Evolutionary conservation across 1,140 invertebrate species (phyloP).

Genomic region (Copidosoma floridanum): DNA sequence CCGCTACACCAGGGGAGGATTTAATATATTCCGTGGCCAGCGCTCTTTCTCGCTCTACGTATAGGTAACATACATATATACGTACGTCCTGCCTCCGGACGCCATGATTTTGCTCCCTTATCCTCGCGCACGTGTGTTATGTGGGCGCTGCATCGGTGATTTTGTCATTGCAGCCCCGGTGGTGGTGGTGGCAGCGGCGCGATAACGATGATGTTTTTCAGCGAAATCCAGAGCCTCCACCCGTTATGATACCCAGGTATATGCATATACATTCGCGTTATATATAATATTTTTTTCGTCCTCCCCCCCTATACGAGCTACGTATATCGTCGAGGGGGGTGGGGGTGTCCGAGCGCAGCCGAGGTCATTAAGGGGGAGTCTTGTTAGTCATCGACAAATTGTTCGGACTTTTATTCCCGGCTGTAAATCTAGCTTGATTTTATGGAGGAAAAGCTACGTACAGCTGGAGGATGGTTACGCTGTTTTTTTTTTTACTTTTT

Average conservation of each 20-base stretch:
- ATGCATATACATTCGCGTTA: too few relatives aligned
- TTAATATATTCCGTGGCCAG: too few relatives aligned
- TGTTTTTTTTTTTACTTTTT: not conserved
- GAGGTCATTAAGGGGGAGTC: slow-evolving; percentile 7
- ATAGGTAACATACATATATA: too few relatives aligned
- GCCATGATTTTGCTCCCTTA: not conserved
- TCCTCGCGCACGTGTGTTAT: too few relatives aligned
- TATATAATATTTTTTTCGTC: too few relatives aligned
- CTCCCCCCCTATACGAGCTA: too few relatives aligned
- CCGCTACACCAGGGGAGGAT: too few relatives aligned
- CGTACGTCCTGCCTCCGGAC: too few relatives aligned
- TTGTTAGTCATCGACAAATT: slow-evolving; percentile 21
- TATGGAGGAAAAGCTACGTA: slow-evolving; percentile 3
- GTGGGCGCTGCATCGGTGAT: not conserved
- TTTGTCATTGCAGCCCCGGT: slow-evolving; percentile 10
- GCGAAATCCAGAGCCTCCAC: too few relatives aligned
- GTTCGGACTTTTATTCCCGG: slow-evolving; percentile 19
- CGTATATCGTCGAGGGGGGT: not conserved
- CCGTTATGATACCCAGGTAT: too few relatives aligned
- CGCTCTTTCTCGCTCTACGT: too few relatives aligned
- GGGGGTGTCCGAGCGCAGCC: not conserved
- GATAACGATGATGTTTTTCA: slow-evolving; percentile 12
- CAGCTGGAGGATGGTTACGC: not conserved
- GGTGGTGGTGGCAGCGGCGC: too few relatives aligned
- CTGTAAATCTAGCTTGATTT: slow-evolving; percentile 21